Evolutionary conservation across 1,140 invertebrate species (phyloP).

Genomic region (Panulirus ornatus): DNA sequence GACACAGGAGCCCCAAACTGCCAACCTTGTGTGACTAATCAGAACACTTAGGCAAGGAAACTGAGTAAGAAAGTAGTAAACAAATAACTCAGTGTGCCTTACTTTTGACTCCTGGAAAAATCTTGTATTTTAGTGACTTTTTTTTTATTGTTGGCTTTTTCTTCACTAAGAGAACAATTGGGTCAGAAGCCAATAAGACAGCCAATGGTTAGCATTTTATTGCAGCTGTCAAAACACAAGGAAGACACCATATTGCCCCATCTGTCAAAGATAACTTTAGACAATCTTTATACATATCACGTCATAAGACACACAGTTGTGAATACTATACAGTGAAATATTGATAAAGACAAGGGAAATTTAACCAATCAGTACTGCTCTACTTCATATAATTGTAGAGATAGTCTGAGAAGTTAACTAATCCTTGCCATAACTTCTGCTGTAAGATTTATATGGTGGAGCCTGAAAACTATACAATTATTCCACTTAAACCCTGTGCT

Average conservation of each 20-base stretch:
- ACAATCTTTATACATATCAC: constrained; percentile 61
- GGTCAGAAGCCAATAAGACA: not conserved
- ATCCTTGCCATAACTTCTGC: not conserved
- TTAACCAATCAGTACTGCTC: not conserved
- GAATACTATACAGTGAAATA: not conserved
- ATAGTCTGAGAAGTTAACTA: not conserved
- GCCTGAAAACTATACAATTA: not conserved
- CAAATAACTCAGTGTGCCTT: constrained; percentile 11
- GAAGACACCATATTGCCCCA: constrained; percentile 38
- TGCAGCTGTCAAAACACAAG: constrained; percentile 39
- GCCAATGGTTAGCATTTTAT: not conserved
- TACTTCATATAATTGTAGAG: not conserved
- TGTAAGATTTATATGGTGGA: not conserved
- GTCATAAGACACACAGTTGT: constrained; percentile 58
- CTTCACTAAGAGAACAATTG: not conserved
- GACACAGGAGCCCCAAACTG: constrained; percentile 32
- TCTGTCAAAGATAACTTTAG: constrained; percentile 49
- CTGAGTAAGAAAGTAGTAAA: constrained; percentile 6
- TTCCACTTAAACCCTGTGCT: not conserved
- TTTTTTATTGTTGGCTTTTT: not conserved
- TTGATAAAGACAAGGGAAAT: constrained; percentile 29
- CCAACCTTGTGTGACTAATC: constrained; percentile 49
- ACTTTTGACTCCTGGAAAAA: not conserved
- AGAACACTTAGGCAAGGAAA: constrained; percentile 13
- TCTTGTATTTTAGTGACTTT: not conserved